Evolutionary conservation across 92 coral and sea anemone species (phyloP), one percentile per base, ranked within the genome.

Genomic region (Muricea muricata): DNA sequence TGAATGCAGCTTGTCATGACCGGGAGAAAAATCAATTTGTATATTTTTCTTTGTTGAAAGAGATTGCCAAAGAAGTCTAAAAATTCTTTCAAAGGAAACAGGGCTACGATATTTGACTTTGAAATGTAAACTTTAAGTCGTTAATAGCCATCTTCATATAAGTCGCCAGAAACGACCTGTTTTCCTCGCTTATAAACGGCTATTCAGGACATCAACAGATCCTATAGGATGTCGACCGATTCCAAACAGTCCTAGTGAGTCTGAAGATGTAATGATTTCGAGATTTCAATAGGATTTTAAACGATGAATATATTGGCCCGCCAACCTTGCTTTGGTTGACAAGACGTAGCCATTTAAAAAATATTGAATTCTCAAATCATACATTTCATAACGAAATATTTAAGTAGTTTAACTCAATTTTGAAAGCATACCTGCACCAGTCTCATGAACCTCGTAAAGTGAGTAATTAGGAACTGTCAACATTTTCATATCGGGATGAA

Each of bases 401-500:
- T 15, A 17, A 70, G 28, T 3, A 39, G 47, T 37, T 20, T 8
- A 20, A 37, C 32, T 37, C 28, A 6, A 14, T 37, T 24, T 28
- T 37, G 3, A 10, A 33, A 68, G 45, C 87, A 75, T 66, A 97
- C 99, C 99, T 89, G 83, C 45, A 10, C 94, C 97, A 34, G 91
- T 90, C 41, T 93, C 98, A 14, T 97, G 99, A 25, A 97, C 98
- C 72, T 93, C 99, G 55, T 92, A 97, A 4, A 97, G 84, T 3
- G 94, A 91, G 83, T 97, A 97, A 66, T 93, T 85, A 7, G 99
- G 97, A 55, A 88, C 89, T 2, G 99, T 84, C 23, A 97, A 87
- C 99, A 93, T 97, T 79, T 94, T 97, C 97, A 97, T 90, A 84
- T 97, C 99, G 13, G 98, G 99, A 78, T 94, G 99, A 75, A 97